These are phyloP conservation scores for Oncorhynchus masou DNA, from an alignment of 2,113 vertebrate genomes.

Conservation along the genomic window DNA sequence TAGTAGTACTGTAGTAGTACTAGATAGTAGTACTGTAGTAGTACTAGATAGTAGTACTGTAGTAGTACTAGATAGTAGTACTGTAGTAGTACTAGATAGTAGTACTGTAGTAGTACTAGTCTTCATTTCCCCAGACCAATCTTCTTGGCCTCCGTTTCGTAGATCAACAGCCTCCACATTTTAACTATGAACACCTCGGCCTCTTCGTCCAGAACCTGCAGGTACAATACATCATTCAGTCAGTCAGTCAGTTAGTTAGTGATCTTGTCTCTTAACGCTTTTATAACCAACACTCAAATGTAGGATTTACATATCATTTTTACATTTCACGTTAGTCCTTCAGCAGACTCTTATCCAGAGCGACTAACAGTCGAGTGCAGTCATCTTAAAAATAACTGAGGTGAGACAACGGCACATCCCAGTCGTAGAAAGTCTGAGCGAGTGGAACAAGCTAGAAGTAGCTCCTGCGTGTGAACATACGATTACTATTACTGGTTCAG, in stretches of 20 bases:
- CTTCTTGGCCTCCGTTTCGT: conserved; percentile 99
- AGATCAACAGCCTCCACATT: conserved; percentile 99
- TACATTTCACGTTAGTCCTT: too few species aligned
- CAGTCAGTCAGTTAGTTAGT: too few species aligned
- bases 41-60: too few species aligned
- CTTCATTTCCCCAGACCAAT: conserved; percentile 95
- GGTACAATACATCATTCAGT: conserved; percentile 2
- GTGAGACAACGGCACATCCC: too few species aligned
- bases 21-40: too few species aligned
- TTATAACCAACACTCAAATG: neutral
- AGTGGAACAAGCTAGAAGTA: too few species aligned
- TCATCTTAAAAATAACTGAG: too few species aligned
- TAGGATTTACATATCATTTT: neutral
- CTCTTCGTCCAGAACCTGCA: conserved; percentile 97
- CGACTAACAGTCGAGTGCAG: conserved; percentile 73
- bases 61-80: too few species aligned
- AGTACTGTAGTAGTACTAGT: neutral
- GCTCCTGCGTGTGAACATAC: accelerated
- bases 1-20: too few species aligned
- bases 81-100: too few species aligned
- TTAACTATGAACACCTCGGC: conserved; percentile 99
- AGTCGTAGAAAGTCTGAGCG: too few species aligned
- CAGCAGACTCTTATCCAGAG: conserved; percentile 87
- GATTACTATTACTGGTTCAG: neutral
- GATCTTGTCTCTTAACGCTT: neutral